Percentiles rank a stretch among this genome's conserved stretches.
Evolutionary conservation across 2,797 vertebrate genomes (phyloP).

Genomic region (Gila robusta): DNA sequence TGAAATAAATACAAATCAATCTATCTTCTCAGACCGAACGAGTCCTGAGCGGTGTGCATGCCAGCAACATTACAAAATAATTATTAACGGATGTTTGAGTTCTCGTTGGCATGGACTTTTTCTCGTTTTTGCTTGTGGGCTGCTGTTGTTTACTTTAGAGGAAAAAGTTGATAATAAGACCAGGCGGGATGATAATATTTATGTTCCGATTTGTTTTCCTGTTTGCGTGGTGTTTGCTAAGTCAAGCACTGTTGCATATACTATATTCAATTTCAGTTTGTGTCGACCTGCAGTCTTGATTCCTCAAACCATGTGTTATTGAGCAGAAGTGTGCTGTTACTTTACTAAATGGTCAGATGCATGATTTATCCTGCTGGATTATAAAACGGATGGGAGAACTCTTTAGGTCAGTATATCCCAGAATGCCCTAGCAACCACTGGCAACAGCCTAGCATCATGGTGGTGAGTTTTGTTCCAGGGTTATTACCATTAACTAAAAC

Average conservation of each 20-base stretch:
- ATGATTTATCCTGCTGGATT: neutral
- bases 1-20: neutral
- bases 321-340: neutral
- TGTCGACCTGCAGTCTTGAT: neutral
- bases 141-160: slow-evolving; percentile 21
- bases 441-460: neutral
- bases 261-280: neutral
- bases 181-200: slow-evolving; percentile 23
- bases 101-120: neutral
- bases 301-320: neutral
- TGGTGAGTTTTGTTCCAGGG: neutral
- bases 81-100: neutral
- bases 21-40: neutral
- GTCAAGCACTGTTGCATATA: neutral
- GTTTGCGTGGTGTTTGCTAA: slow-evolving; percentile 24
- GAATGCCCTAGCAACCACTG: neutral
- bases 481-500: neutral
- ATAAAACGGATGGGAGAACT: neutral
- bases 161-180: slow-evolving; percentile 27
- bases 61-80: neutral
- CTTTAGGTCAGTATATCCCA: neutral
- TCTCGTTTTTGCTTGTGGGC: neutral
- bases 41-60: neutral
- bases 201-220: slow-evolving; percentile 27
- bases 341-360: neutral